A percentile compares a stretch with the other conserved stretches of the same genome.
These are phyloP conservation scores for Pantala flavescens DNA, from an alignment of 1,140 invertebrate species.

Conservation along the genomic window DNA sequence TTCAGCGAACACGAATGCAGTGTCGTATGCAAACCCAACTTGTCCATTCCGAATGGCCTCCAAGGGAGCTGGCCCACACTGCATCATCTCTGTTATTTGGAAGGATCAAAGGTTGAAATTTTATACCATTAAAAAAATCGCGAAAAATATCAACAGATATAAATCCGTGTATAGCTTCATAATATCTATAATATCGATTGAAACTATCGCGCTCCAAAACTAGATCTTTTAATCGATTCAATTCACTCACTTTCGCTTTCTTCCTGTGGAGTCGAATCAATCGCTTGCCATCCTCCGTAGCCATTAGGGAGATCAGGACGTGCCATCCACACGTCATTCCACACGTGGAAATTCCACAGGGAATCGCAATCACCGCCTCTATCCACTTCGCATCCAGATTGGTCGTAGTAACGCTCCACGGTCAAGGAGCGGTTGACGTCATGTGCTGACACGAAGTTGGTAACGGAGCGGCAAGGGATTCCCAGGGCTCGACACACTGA, in stretches of 20 bases:
- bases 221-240: too few relatives aligned
- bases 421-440: constrained; percentile 61
- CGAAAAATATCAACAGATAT: too few relatives aligned
- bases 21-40: constrained; percentile 62
- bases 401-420: constrained; percentile 44
- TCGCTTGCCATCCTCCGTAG: constrained; percentile 69
- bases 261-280: constrained; percentile 70
- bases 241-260: constrained; percentile 37
- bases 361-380: constrained; percentile 48
- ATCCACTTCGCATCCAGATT: neutral
- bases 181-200: too few relatives aligned
- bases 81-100: constrained; percentile 32
- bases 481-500: constrained; percentile 47
- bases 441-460: constrained; percentile 68
- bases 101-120: neutral
- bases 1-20: constrained; percentile 63
- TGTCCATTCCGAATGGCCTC: constrained; percentile 61
- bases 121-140: too few relatives aligned
- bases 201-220: too few relatives aligned
- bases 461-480: constrained; percentile 60
- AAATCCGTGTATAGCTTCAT: too few relatives aligned
- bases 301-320: constrained; percentile 59
- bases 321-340: constrained; percentile 76
- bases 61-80: constrained; percentile 57
- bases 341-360: constrained; percentile 81